phyloP scores from a whole-genome alignment of 2,888 invertebrate genomes.

The Oxycera nigricornis region DNA sequence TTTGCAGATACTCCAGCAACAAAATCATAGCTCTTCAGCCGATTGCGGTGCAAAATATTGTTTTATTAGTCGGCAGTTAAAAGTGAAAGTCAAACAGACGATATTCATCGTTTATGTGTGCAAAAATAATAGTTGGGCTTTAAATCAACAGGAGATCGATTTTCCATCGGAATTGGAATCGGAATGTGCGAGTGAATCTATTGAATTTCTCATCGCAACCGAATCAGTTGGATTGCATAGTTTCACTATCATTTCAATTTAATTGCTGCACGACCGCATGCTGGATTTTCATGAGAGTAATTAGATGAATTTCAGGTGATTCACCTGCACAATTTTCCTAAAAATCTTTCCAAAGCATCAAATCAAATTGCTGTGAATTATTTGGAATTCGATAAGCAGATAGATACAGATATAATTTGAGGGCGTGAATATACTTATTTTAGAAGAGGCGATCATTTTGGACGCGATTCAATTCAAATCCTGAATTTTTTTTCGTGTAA shows the following conservation, averaged over 20 bases:
- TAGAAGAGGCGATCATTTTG: too few relatives aligned
- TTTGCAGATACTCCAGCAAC: background rate
- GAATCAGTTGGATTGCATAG: background rate
- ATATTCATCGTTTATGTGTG: background rate
- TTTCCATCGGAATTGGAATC: background rate
- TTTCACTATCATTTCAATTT: background rate
- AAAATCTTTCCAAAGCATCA: too few relatives aligned
- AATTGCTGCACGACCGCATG: background rate
- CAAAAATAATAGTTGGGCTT: background rate
- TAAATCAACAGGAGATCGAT: background rate
- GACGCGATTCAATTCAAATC: too few relatives aligned
- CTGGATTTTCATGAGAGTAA: background rate
- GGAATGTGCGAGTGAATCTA: background rate
- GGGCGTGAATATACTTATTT: too few relatives aligned
- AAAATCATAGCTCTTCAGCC: background rate
- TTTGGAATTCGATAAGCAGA: too few relatives aligned
- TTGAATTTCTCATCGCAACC: background rate
- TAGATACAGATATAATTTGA: too few relatives aligned
- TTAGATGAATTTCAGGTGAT: background rate
- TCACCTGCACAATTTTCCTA: too few relatives aligned
- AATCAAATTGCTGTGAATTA: too few relatives aligned
- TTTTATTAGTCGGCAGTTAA: background rate
- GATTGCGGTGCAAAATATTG: background rate
- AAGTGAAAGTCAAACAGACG: conserved; percentile 1
- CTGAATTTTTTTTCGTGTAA: too few relatives aligned